Evolutionary conservation across 1,140 invertebrate species (phyloP).

Genomic region (Pseudomyrmex gracilis): DNA sequence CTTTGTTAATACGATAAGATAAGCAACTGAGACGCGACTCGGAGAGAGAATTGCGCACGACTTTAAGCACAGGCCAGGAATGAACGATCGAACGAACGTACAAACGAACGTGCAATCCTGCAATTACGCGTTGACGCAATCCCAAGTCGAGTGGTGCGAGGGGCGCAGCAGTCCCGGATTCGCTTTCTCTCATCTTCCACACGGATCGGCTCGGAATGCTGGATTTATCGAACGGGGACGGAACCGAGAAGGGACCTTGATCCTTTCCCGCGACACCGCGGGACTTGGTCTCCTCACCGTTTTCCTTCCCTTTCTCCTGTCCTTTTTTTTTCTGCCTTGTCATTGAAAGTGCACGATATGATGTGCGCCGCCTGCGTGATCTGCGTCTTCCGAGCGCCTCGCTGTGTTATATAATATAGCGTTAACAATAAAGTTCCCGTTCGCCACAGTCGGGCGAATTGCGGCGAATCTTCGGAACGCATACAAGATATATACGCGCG

Average conservation of each 20-base stretch:
- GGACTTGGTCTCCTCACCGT: conserved; percentile 7
- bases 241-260: conserved; percentile 40
- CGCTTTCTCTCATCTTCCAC: conserved; percentile 70
- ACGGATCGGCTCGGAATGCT: conserved; percentile 27
- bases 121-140: conserved; percentile 72
- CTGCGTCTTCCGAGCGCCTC: background rate
- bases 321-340: background rate
- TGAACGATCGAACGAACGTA: conserved; percentile 18
- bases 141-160: conserved; percentile 1
- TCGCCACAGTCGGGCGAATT: conserved; percentile 26
- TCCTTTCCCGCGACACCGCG: conserved; percentile 19
- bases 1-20: too few species aligned
- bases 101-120: conserved; percentile 55
- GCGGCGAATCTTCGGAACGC: conserved; percentile 19
- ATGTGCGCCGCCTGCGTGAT: background rate
- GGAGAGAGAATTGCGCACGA: conserved; percentile 15
- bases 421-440: conserved; percentile 39
- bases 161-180: conserved; percentile 39
- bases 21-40: conserved; percentile 40
- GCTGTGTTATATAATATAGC: background rate
- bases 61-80: background rate
- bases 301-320: conserved; percentile 20
- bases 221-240: conserved; percentile 27
- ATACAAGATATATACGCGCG: conserved; percentile 7
- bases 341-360: background rate